Base-by-base conservation (phyloP, 2,113 vertebrate species). In the Leptosomus discolor region DNA sequence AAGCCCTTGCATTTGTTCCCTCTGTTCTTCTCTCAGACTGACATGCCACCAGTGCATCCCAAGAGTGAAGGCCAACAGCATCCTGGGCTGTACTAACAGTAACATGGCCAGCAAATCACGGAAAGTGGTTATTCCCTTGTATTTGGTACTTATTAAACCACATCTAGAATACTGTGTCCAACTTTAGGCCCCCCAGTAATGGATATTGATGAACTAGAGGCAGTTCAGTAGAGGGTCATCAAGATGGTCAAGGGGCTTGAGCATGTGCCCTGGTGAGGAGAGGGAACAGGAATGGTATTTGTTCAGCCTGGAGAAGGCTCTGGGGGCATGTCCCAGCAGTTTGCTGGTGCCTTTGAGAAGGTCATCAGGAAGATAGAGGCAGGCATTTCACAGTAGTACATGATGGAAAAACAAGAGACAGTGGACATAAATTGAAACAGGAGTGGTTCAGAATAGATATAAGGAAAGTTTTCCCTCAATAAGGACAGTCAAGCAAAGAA, bases 41-140 rank as follows among this genome's bases (percentile, higher is more conserved):
- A 57, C 1, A 1, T 27, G 54, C 19, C 51, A 53, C 36, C 3
- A 8, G 10, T 12, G 9, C n/a, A 14, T 4, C 36, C n/a, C 67
- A n/a, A 27, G 45, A 81, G 23, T 12, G 58, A 73, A 61, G 34
- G 34, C 12, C 48, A 83, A 2, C 27, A 48, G 29, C 75, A 71
- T 11, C 57, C 43, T 43, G 61, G 17, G 48, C 57, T 60, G 17
- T 57, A 16, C 21, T 23, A 53, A 7, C 34, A 73, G 34, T 10
- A 48, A 12, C 34, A 13, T 2, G 12, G 39, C 23, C 67, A 79
- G 75, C 5, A 90, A 51, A 39, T 34, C 48, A 12, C 0, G 0
- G n/a, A 22, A 51, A 37, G 22, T 9, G 30, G 6, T 8, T 81
- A 32, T 18, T 68, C 30, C 30, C 26, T 67, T 27, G 26, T 41